Base-by-base conservation (phyloP, 2,113 vertebrate genomes). In the Pachycephala philippinensis region DNA sequence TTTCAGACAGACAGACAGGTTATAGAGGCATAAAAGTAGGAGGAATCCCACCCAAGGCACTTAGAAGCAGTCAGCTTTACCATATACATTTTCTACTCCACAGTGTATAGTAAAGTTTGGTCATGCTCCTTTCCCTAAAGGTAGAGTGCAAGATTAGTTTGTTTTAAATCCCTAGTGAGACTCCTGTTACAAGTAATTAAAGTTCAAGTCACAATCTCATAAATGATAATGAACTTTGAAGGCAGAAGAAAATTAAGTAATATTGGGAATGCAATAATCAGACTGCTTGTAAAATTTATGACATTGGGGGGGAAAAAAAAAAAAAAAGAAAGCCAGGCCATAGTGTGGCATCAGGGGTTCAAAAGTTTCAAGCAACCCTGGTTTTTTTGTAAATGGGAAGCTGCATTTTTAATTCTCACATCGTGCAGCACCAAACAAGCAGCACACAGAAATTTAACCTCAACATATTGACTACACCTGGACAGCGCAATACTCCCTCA, bases 171-270 rank as follows among this genome's bases (percentile, higher is more conserved):
- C 85, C 85, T 59, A 54, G 88, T 88, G 85, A 86, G 59, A 47
- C 16, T 92, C n/a, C 35, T 83, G 74, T 86, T 92, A 84, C 66
- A 88, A 87, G 71, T 97, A 96, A 96, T 94, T 95, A 97, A 96
- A 90, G 71, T 84, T 93, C 56, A 81, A 0, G 19, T 87, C 89
- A 87, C 60, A 93, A n/a, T 92, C 90, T 89, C 93, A 95, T 90
- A 95, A 94, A 89, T 79, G 57, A 87, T 87, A 94, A 92, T 89
- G 93, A 95, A 97, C 24, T 94, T 82, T 63, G 68, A 95, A 93
- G 57, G 40, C 44, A 96, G 56, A 87, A 87, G 31, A 95, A 91
- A 87, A 84, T 89, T 92, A 95, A 93, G 57, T 31, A 85, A 93
- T 89, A 92, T 78, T 87, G 45, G 31, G 49, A 96, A 91, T 33